phyloP scores from a whole-genome alignment of 2,888 invertebrate genomes.

The Dusona sp. region DNA sequence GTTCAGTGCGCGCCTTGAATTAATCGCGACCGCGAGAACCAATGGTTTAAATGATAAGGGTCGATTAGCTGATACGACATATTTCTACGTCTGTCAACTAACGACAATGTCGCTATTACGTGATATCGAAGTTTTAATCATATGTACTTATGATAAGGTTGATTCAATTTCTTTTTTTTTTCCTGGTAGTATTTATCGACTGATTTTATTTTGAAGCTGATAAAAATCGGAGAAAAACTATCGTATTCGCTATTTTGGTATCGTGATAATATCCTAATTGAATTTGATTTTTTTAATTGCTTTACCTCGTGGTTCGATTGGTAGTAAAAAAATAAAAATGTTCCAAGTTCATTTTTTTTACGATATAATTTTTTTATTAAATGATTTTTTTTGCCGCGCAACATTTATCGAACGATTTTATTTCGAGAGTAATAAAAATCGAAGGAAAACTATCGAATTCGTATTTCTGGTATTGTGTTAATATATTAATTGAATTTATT shows the following conservation, averaged over 20 bases:
- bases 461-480: too few relatives aligned
- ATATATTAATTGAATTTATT: too few relatives aligned
- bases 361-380: too few relatives aligned
- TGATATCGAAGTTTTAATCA: neutral
- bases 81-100: constrained; percentile 2
- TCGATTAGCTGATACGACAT: constrained; percentile 27
- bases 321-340: too few relatives aligned
- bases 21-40: constrained; percentile 1
- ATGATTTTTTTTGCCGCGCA: too few relatives aligned
- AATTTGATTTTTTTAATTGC: too few relatives aligned
- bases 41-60: constrained; percentile 23
- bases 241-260: neutral
- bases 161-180: neutral
- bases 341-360: too few relatives aligned
- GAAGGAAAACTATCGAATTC: too few relatives aligned
- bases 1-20: constrained; percentile 22
- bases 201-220: neutral
- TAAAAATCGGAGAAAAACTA: neutral
- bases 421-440: too few relatives aligned
- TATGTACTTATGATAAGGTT: neutral
- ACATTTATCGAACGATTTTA: too few relatives aligned
- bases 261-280: too few relatives aligned
- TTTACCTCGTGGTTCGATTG: too few relatives aligned
- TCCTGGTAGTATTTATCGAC: neutral
- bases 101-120: neutral